Conservation (phyloP, 2,113 vertebrate species). For the Oxyura jamaicensis region DNA sequence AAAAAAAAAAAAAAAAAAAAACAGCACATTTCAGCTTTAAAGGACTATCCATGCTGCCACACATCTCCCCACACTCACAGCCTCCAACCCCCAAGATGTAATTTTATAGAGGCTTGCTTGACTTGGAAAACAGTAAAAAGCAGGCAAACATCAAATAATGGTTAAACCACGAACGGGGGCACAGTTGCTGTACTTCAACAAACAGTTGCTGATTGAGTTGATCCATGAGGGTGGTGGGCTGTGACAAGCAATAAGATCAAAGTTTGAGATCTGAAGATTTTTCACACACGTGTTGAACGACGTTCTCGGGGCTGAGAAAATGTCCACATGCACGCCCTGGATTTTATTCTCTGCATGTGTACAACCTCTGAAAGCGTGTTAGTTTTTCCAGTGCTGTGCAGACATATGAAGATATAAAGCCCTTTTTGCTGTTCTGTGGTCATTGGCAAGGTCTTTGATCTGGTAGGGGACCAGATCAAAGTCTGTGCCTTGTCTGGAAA, state of each 20-base stretch:
- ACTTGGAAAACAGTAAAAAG: not conserved
- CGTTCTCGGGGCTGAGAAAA: not conserved
- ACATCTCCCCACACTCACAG: not conserved
- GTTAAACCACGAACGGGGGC: not conserved
- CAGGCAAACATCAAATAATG: not conserved
- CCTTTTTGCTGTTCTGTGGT: conserved; percentile 6
- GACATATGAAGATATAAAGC: conserved; percentile 26
- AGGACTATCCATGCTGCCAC: not conserved
- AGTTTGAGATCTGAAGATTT: not conserved
- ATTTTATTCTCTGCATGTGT: not conserved
- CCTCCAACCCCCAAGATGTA: not conserved
- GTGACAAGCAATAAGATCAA: not conserved
- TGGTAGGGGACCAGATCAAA: not conserved
- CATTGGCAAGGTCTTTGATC: conserved; percentile 9
- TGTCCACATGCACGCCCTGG: not conserved
- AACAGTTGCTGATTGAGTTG: not conserved
- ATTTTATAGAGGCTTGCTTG: not conserved
- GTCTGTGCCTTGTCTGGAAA: not conserved
- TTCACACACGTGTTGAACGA: not conserved
- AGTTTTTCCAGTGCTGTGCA: conserved; percentile 9
- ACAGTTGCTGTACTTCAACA: not conserved
- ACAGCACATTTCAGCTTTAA: conserved; percentile 23
- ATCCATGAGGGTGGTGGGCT: not conserved
- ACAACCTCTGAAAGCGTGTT: not conserved
- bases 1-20: not conserved